Base-by-base conservation (phyloP, 2,888 invertebrate genomes). In the Megalurothrips usitatus region DNA sequence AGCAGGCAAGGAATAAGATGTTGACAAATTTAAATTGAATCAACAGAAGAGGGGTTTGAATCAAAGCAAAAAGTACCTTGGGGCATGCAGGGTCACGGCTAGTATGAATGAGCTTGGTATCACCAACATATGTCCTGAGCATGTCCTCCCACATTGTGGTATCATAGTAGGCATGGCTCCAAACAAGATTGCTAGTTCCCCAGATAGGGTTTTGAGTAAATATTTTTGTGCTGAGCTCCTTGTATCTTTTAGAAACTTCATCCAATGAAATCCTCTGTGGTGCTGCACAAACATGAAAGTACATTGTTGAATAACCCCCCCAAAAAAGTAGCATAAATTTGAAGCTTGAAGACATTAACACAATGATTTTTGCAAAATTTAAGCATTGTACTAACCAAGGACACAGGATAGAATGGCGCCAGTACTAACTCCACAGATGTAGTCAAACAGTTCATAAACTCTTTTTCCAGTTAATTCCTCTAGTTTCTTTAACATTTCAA, bases 111-210 rank as follows among this genome's bases (percentile, higher is more conserved):
- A 94, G 88, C 68, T 89, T 89, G 82, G 87, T 88, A 82, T 92
- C 91, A 0, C 91, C 91, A 49, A 93, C 88, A 84, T 92, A 89
- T 82, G 91, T 90, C 86, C 91, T 91, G 79, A 97, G 87, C 85
- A 96, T 88, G 82, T 91, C 88, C 86, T 96, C 95, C 95, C 96
- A 97, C 19, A 93, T 89, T 0, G 90, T 90, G 0, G 96, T 95
- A 86, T 97, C 94, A 87, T 97, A 97, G 88, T 96, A 96, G 0
- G 96, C 92, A 86, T 96, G 96, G 82, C 91, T 92, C 92, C 93
- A 93, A n/a, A 96, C 91, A 80, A 96, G 89, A 82, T 92, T 91
- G 58, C 93, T 92, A 0, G 94, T 92, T 19, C 95, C 95, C 87
- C 89, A 87, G 80, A 93, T 86, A 14, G 91, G 86, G 82, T 90